These are phyloP conservation scores for Eumacrocentrus americanus DNA, from an alignment of 2,888 invertebrate genomes.

Conservation along the genomic window DNA sequence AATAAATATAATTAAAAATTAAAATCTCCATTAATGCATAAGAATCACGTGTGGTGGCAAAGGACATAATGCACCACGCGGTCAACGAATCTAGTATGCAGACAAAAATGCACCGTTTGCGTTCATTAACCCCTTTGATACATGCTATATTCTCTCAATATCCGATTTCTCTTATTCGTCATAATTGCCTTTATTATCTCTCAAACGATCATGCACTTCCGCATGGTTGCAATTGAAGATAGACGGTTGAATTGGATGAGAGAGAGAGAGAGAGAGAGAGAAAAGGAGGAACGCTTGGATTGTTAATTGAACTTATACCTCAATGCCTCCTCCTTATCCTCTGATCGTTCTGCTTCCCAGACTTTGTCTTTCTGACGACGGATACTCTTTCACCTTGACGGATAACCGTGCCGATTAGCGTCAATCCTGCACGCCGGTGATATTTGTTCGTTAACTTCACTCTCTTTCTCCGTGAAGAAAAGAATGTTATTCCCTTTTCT, in stretches of 20 bases:
- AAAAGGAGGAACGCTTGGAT: constrained; percentile 3
- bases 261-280: constrained; percentile 5
- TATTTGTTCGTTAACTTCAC: constrained; percentile 46
- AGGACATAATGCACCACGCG: no score
- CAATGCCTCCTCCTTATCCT: no score
- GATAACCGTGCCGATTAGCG: constrained; percentile 42
- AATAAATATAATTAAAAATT: no score
- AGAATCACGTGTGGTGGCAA: no score
- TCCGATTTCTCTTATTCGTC: neutral
- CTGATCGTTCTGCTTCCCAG: no score
- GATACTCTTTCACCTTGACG: constrained; percentile 37
- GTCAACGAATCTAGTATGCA: no score
- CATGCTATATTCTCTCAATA: no score
- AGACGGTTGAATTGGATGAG: neutral
- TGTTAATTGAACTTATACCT: constrained; percentile 18
- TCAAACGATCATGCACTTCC: neutral
- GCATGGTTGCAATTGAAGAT: neutral
- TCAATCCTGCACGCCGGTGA: constrained; percentile 38
- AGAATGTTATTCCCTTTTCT: constrained; percentile 3
- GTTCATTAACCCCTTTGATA: no score
- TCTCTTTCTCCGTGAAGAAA: constrained; percentile 13
- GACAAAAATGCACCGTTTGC: no score
- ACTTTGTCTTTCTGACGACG: constrained; percentile 14
- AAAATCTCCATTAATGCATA: no score
- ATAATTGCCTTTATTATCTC: no score